Base-by-base conservation (phyloP, 2,797 vertebrate genomes). In the Lacerta agilis region DNA sequence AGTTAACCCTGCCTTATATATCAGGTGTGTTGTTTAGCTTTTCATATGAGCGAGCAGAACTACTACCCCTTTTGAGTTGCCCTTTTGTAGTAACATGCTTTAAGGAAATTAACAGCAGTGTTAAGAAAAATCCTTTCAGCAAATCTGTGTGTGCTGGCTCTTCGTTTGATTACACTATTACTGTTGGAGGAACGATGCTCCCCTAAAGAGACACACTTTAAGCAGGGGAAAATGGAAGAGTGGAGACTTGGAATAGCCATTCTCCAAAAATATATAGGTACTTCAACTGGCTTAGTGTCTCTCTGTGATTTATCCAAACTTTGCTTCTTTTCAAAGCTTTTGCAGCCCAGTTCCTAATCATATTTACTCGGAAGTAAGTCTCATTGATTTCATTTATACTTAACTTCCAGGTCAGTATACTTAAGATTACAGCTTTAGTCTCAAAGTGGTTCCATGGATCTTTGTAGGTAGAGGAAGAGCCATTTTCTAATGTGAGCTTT, bases 321-420 rank as follows among this genome's bases (percentile, higher is more conserved):
- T 33, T 9, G 5, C 3, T 82, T 71, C 4, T 81, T 82, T 36
- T 20, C 58, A 81, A 81, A 76, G 11, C 45, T 69, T 85, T 82
- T 89, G 41, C 33, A 76, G 41, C 5, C 33, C 25, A 38, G 71
- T 66, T 23, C 58, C 27, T 33, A 89, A 75, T 76, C 18, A 67
- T 69, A 80, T 76, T 89, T 82, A 77, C 61, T 86, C 43, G 69
- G 43, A 81, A 82, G 88, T 75, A 88, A 81, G 71, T 86, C n/a
- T 13, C 10, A 72, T 67, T 88, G 83, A 81, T 89, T 82, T 89
- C 83, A 84, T 86, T 89, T 55, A 67, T 71, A 82, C 58, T 87
- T 76, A 67, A 86, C 73, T 49, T 86, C 78, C 72, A 66, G 33
- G 43, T 67, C 79, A 77, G 78, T 76, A 58, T 86, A 69, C 71